phyloP scores from a whole-genome alignment of 1,140 invertebrate genomes.

The Drosophila nigromelanica region DNA sequence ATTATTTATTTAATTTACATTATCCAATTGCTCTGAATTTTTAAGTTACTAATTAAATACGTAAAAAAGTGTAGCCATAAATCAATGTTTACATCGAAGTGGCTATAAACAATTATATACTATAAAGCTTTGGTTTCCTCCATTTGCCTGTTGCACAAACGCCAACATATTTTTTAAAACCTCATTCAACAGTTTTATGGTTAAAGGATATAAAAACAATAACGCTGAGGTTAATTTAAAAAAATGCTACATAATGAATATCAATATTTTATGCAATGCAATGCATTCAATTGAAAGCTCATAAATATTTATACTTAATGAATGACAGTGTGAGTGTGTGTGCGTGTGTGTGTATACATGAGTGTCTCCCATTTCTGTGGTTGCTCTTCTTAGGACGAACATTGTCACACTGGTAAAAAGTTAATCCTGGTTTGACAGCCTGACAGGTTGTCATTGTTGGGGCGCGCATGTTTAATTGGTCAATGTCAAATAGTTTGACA shows the following conservation, averaged over 20 bases:
- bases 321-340: not conserved
- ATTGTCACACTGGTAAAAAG: conserved; percentile 45
- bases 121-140: no score
- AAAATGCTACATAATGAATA: conserved; percentile 5
- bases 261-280: conserved; percentile 23
- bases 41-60: no score
- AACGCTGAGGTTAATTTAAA: conserved; percentile 18
- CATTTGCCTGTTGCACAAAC: no score
- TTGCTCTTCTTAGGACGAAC: conserved; percentile 5
- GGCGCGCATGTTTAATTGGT: conserved; percentile 61
- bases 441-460: conserved; percentile 48
- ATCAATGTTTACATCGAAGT: no score
- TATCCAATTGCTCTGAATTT: no score
- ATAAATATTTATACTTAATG: conserved; percentile 39
- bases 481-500: conserved; percentile 69
- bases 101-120: no score
- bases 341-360: not conserved
- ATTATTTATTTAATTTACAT: no score
- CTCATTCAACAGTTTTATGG: not conserved
- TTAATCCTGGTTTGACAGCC: conserved; percentile 66
- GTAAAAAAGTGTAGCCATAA: no score
- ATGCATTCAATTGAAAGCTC: conserved; percentile 31
- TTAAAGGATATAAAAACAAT: conserved; percentile 3
- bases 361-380: conserved; percentile 23
- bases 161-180: no score